phyloP scores from a whole-genome alignment of 1,140 invertebrate species.

The Drosophila cardini region DNA sequence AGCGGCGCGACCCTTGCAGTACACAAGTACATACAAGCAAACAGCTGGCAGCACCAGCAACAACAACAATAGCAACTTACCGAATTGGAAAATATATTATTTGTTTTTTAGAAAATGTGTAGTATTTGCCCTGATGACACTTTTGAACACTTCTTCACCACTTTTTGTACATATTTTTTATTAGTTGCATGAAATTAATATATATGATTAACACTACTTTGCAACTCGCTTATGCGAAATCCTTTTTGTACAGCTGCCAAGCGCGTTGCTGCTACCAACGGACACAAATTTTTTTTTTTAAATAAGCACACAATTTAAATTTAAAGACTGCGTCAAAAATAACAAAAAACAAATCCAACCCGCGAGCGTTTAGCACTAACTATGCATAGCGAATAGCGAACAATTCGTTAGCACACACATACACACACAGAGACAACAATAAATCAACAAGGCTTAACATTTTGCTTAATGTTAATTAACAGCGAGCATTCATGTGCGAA shows the following conservation, averaged over 20 bases:
- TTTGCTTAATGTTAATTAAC: constrained; percentile 32
- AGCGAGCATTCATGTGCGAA: neutral
- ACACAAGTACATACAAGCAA: constrained; percentile 64
- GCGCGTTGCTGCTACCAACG: constrained; percentile 11
- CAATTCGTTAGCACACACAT: constrained; percentile 27
- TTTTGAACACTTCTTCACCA: constrained; percentile 31
- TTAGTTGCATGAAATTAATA: constrained; percentile 11
- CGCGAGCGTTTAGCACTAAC: constrained; percentile 38
- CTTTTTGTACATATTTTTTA: constrained; percentile 18
- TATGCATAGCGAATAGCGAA: constrained; percentile 27
- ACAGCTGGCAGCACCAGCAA: constrained; percentile 68
- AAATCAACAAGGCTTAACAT: constrained; percentile 32
- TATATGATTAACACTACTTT: constrained; percentile 13
- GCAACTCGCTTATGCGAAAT: constrained; percentile 3
- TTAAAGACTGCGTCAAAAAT: constrained; percentile 8
- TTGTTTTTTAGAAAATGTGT: constrained; percentile 51
- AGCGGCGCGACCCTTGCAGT: constrained; percentile 43
- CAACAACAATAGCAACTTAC: constrained; percentile 57
- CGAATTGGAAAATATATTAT: constrained; percentile 64
- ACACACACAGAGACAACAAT: constrained; percentile 10
- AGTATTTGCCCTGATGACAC: constrained; percentile 8
- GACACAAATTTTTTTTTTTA: neutral
- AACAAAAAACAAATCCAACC: constrained; percentile 21
- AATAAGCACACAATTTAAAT: constrained; percentile 8
- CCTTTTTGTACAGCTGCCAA: constrained; percentile 8